A percentile compares a stretch with the other conserved stretches of the same genome.
Conservation (phyloP, 1,140 invertebrate genomes). For the Drosophila virilis region DNA sequence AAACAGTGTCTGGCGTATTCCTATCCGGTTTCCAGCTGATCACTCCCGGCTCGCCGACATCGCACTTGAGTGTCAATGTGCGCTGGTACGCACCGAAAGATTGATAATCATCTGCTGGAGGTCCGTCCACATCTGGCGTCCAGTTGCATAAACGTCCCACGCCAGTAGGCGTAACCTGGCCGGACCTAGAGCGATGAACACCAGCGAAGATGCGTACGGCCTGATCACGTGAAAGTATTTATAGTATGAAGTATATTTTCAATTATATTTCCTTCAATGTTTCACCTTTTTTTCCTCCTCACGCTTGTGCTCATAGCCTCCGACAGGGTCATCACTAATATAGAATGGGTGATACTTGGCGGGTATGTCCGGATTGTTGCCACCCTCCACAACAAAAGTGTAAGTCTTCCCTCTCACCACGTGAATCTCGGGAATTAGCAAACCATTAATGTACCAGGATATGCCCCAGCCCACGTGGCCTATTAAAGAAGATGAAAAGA, state of each 20-base stretch:
- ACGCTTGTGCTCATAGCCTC: conserved; percentile 94
- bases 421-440: conserved; percentile 96
- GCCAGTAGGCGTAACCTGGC: conserved; percentile 89
- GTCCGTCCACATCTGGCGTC: conserved; percentile 90
- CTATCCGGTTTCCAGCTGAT: conserved; percentile 94
- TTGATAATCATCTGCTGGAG: conserved; percentile 91
- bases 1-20: conserved; percentile 95
- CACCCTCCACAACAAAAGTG: conserved; percentile 95
- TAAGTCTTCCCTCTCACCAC: conserved; percentile 95
- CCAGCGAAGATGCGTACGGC: conserved; percentile 93
- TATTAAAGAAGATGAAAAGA: conserved; percentile 65
- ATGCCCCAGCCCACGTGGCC: conserved; percentile 97
- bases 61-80: conserved; percentile 92
- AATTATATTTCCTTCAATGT: background rate
- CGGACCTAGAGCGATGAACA: conserved; percentile 87
- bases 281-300: conserved; percentile 91
- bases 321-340: conserved; percentile 96
- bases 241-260: background rate
- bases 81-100: conserved; percentile 96
- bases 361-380: conserved; percentile 90
- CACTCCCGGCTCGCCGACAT: conserved; percentile 92
- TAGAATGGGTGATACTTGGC: conserved; percentile 97
- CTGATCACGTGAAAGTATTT: conserved; percentile 84
- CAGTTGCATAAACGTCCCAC: conserved; percentile 94
- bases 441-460: conserved; percentile 96